Evolutionary conservation across 1,140 invertebrate species (phyloP).

Genomic region (Vanessa atalanta): DNA sequence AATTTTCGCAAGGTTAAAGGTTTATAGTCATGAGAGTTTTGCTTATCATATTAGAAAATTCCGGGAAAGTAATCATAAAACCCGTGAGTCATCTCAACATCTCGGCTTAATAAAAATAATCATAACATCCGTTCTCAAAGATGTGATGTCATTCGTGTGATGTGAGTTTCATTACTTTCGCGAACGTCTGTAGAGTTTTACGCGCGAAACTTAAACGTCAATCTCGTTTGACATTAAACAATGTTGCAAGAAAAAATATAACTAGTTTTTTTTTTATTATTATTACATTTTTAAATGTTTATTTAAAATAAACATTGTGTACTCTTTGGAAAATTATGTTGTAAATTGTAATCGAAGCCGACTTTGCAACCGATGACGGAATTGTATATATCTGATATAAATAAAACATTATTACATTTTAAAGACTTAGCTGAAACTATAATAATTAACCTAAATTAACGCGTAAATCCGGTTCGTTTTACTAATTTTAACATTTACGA

Average conservation of each 20-base stretch:
- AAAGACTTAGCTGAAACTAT: slow-evolving; percentile 15
- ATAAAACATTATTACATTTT: slow-evolving; percentile 2
- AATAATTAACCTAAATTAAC: slow-evolving; percentile 24
- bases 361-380: no score
- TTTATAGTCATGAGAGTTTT: neutral
- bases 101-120: slow-evolving; percentile 27
- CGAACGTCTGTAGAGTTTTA: slow-evolving; percentile 17
- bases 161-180: slow-evolving; percentile 11
- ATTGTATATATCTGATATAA: neutral
- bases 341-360: no score
- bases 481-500: slow-evolving; percentile 22
- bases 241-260: slow-evolving; percentile 10
- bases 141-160: slow-evolving; percentile 20
- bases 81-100: slow-evolving; percentile 10
- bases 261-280: neutral
- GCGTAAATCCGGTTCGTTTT: slow-evolving; percentile 16
- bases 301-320: no score
- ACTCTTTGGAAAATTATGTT: no score
- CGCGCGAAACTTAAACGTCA: slow-evolving; percentile 18
- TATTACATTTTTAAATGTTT: neutral
- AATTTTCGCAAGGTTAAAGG: neutral
- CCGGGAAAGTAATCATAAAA: slow-evolving; percentile 17
- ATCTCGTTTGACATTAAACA: slow-evolving; percentile 12
- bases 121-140: slow-evolving; percentile 22
- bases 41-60: slow-evolving; percentile 20